Percentiles rank a stretch among this genome's conserved stretches.
These are phyloP conservation scores for Acomys russatus DNA, from an alignment of 2,797 vertebrate species.

Conservation along the genomic window DNA sequence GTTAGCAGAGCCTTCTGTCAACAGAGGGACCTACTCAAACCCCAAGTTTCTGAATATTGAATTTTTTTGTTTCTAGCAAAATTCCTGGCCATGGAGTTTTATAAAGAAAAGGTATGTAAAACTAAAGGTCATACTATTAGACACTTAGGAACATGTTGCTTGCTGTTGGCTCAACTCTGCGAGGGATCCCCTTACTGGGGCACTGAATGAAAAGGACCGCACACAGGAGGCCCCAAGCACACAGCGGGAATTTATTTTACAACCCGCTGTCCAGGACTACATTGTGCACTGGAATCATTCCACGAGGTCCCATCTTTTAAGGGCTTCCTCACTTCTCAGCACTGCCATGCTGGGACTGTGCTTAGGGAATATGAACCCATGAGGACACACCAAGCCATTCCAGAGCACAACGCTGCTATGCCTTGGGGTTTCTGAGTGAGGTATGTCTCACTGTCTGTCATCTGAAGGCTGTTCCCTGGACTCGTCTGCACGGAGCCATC, in stretches of 20 bases:
- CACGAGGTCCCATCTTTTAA: background rate
- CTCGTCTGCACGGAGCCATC: rapidly evolving
- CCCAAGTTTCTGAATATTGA: background rate
- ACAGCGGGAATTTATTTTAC: background rate
- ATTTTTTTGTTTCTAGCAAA: background rate
- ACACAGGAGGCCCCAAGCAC: background rate
- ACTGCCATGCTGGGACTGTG: background rate
- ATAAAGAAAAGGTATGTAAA: background rate
- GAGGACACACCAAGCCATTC: background rate
- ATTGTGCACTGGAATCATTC: background rate
- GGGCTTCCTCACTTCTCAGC: background rate
- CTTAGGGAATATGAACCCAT: background rate
- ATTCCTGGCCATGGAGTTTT: background rate
- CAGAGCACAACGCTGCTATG: background rate
- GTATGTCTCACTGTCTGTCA: rapidly evolving
- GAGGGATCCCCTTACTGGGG: background rate
- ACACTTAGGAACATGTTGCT: background rate
- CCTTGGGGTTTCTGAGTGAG: background rate
- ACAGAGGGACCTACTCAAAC: background rate
- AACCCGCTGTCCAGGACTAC: background rate
- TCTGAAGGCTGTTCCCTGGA: background rate
- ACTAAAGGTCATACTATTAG: background rate
- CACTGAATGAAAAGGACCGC: background rate
- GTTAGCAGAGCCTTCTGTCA: background rate
- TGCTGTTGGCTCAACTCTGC: background rate